Conservation (phyloP, 2,113 vertebrate species). For the Arothron firmamentum region DNA sequence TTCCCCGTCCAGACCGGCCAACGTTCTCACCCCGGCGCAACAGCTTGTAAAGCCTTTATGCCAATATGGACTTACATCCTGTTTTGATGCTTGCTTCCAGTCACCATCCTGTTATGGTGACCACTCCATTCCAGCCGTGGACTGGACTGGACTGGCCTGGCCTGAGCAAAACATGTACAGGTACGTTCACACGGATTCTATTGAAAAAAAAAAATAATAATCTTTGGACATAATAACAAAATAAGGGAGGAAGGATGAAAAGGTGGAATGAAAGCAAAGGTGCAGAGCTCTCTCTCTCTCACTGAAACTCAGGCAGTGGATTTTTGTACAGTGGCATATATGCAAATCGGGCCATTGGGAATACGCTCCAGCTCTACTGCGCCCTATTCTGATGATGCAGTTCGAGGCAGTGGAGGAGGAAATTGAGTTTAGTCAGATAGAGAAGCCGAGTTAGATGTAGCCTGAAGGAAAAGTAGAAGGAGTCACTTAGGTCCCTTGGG, state of each 20-base stretch:
- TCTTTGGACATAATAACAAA: constrained; percentile 13
- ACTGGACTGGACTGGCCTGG: constrained; percentile 35
- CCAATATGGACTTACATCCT: constrained; percentile 64
- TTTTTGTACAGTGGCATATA: constrained; percentile 65
- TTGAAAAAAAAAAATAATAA: constrained; percentile 25
- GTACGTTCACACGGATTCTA: constrained; percentile 20
- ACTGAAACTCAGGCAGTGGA: constrained; percentile 43
- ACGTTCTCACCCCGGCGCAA: constrained; percentile 50
- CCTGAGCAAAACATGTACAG: constrained; percentile 14
- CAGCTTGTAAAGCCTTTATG: constrained; percentile 65
- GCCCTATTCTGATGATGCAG: constrained; percentile 69
- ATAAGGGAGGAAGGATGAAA: constrained; percentile 6
- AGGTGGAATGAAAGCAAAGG: constrained; percentile 41
- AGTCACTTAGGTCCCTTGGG: constrained; percentile 60
- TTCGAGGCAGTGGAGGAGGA: constrained; percentile 70
- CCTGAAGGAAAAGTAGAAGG: constrained; percentile 59
- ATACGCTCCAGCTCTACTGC: constrained; percentile 50
- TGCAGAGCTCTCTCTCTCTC: constrained; percentile 14
- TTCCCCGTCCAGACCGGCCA: constrained; percentile 53
- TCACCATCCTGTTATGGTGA: constrained; percentile 62
- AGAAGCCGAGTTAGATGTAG: constrained; percentile 70
- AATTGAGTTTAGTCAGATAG: constrained; percentile 74
- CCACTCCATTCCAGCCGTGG: constrained; percentile 19
- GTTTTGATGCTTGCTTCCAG: constrained; percentile 63
- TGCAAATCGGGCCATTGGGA: constrained; percentile 73